Base-by-base conservation (phyloP, 2,797 vertebrate species). In the Pseudotriccus pelzelni region DNA sequence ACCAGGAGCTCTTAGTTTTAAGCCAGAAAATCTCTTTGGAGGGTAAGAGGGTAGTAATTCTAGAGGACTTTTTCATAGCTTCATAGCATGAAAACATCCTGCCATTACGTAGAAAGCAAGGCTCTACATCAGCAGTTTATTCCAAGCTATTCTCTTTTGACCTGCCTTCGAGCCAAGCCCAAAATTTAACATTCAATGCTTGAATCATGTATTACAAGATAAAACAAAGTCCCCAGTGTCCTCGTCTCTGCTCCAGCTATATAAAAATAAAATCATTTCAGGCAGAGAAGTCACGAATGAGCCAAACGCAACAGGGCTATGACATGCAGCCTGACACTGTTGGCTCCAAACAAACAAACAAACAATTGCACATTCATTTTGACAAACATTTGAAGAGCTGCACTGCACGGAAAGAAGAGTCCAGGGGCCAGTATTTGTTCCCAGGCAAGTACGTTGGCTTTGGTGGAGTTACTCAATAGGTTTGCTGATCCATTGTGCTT, bases 311-410 rank as follows among this genome's bases (percentile, higher is more conserved):
- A 89, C 89, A 68, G 58, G 87, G 28, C 68, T 34, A 69, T 68
- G 78, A 75, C 22, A 47, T 44, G 53, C 62, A 91, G 92, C 53
- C 75, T 83, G 79, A 75, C 63, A 75, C 55, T 69, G 70, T 27
- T 90, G 82, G 91, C 79, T 95, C 66, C 94, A 90, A 87, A 85
- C 93, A 90, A 85, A 85, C 58, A 93, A 95, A 85, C 84, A 95
- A 90, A 82, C 75, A 90, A 88, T 77, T 89, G 87, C 77, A 89
- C 68, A 74, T 87, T 94, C 82, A 63, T 93, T 91, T 74, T 88
- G 49, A 79, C 82, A 74, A 63, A 78, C 67, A 87, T 78, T 53
- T 91, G 84, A 96, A 92, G 76, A 90, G 47, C 77, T 95, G 72
- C 82, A 60, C 63, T 68, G 17, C 39, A 43, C 46, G 32, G 72